phyloP scores from a whole-genome alignment of 2,888 invertebrate species.

The Andrena flavipes region DNA sequence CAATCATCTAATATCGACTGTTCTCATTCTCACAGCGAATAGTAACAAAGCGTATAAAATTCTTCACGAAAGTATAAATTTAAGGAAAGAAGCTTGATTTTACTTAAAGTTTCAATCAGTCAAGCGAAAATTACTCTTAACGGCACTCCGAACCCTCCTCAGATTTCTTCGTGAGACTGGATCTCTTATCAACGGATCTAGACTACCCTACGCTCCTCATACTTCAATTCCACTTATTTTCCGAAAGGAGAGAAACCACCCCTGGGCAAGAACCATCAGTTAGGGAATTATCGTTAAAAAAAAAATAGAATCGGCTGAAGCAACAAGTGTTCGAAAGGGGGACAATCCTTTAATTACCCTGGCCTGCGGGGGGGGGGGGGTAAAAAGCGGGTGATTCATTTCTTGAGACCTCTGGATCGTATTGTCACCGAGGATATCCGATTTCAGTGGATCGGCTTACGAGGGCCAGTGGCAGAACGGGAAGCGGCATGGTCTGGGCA shows the following conservation, averaged over 20 bases:
- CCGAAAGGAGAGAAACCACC: not conserved
- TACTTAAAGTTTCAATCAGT: too few species aligned
- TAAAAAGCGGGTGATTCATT: conserved; percentile 2
- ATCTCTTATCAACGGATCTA: too few species aligned
- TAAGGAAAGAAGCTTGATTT: too few species aligned
- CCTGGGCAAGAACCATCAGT: not conserved
- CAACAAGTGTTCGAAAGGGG: conserved; percentile 41
- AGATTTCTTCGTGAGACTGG: too few species aligned
- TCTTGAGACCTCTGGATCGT: not conserved
- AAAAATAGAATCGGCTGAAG: not conserved
- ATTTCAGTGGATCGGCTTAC: conserved; percentile 94
- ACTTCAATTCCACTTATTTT: not conserved
- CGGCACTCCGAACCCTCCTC: too few species aligned
- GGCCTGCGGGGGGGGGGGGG: not conserved
- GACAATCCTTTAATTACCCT: conserved; percentile 17
- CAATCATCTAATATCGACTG: not conserved
- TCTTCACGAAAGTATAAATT: too few species aligned
- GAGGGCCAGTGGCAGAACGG: conserved; percentile 99
- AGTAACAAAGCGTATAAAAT: too few species aligned
- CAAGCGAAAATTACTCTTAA: too few species aligned
- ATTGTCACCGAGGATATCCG: conserved; percentile 33
- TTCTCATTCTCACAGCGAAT: not conserved
- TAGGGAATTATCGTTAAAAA: not conserved
- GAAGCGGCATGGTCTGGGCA: conserved; percentile 98
- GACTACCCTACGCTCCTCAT: not conserved